phyloP scores from a whole-genome alignment of 2,888 invertebrate genomes.

The Athrips mouffetella region DNA sequence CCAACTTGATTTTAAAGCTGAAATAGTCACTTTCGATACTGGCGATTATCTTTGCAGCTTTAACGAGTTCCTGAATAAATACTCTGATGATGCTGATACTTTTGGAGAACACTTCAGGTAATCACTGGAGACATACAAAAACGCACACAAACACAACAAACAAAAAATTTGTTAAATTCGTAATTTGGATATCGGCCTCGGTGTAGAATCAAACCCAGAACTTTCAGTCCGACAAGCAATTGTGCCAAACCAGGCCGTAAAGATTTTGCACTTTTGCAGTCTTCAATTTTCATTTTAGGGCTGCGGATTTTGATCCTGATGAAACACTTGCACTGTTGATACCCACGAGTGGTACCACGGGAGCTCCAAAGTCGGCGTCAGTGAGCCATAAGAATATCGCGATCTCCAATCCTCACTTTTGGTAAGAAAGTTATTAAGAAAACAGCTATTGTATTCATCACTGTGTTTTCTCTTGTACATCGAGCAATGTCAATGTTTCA shows the following conservation, averaged over 20 bases:
- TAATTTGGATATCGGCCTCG: too few species aligned
- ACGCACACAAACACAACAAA: too few species aligned
- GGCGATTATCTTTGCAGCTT: conserved; percentile 40
- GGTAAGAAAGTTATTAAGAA: too few species aligned
- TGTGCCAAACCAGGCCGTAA: too few species aligned
- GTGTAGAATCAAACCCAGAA: too few species aligned
- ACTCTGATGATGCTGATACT: conserved; percentile 27
- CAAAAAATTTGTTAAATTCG: too few species aligned
- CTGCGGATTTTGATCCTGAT: conserved; percentile 53
- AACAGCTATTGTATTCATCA: too few species aligned
- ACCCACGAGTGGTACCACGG: conserved; percentile 64
- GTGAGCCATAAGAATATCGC: conserved; percentile 41
- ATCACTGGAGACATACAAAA: too few species aligned
- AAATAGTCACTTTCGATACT: conserved; percentile 43
- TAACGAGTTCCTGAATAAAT: conserved; percentile 34
- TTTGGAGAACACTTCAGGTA: conserved; percentile 49
- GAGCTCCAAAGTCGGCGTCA: conserved; percentile 56
- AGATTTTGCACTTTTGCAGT: too few species aligned
- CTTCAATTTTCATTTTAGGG: conserved; percentile 37
- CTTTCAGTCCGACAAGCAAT: too few species aligned
- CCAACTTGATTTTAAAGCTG: conserved; percentile 32
- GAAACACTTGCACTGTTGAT: conserved; percentile 49
- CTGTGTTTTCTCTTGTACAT: too few species aligned
- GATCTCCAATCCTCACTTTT: conserved; percentile 24
- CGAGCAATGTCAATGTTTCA: too few species aligned